phyloP scores from a whole-genome alignment of 2,888 invertebrate species.

The Parthenolecanium corni region DNA sequence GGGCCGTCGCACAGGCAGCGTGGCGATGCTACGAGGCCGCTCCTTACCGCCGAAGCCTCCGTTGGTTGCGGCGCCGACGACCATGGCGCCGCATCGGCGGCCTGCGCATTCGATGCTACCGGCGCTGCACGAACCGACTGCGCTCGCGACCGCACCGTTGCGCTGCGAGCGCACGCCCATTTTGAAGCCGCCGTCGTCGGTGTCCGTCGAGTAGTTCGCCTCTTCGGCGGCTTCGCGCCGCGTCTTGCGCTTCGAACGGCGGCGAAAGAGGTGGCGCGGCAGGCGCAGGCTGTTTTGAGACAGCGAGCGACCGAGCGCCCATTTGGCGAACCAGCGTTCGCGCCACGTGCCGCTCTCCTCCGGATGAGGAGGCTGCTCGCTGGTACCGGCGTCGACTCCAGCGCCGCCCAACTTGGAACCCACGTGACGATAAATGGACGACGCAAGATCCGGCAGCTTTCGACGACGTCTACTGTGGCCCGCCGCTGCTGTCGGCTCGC shows the following conservation, averaged over 20 bases:
- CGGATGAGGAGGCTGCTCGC: background rate
- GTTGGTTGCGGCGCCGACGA: slow-evolving; percentile 17
- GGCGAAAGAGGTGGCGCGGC: background rate
- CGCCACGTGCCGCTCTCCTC: background rate
- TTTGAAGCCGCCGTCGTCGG: slow-evolving; percentile 30
- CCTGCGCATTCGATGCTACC: slow-evolving; percentile 4
- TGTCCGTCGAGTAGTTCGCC: slow-evolving; percentile 1
- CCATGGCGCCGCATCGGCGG: slow-evolving; percentile 23
- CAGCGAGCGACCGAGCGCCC: background rate
- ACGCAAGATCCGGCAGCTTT: background rate
- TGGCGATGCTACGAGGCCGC: slow-evolving; percentile 37
- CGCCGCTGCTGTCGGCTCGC: background rate
- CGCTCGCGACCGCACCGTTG: slow-evolving; percentile 27
- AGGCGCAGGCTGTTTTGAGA: background rate
- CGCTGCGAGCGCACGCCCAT: slow-evolving; percentile 23
- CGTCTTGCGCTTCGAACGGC: background rate
- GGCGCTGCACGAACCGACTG: slow-evolving; percentile 24
- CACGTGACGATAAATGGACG: background rate
- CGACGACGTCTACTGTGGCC: background rate
- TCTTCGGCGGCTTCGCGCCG: background rate
- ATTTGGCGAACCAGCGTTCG: background rate
- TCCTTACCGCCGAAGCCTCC: slow-evolving; percentile 21
- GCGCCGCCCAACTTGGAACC: background rate
- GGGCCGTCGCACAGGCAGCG: slow-evolving; percentile 38
- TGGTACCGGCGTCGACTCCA: background rate